These are phyloP conservation scores for Lanius collurio DNA, from an alignment of 2,113 vertebrate species.

Conservation along the genomic window DNA sequence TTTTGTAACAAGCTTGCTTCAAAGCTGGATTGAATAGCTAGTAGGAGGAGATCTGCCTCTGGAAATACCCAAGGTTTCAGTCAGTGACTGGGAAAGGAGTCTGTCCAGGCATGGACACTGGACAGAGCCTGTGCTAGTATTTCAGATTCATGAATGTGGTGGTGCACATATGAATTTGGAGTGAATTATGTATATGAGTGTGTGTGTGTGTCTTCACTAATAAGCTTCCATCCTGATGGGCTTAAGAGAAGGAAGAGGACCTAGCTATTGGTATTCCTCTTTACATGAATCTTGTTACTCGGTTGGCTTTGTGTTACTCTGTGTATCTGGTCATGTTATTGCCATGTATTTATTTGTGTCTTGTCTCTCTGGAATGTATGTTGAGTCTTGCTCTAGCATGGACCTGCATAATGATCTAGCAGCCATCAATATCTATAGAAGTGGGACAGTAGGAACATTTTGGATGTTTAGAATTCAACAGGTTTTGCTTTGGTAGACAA, in stretches of 20 bases:
- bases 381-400: background rate
- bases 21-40: background rate
- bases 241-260: background rate
- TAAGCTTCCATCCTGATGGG: background rate
- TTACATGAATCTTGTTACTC: background rate
- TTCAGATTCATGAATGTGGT: background rate
- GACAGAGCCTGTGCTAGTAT: background rate
- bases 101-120: background rate
- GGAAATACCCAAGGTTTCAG: background rate
- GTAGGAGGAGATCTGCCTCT: background rate
- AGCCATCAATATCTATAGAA: background rate
- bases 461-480: background rate
- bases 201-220: background rate
- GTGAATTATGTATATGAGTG: background rate
- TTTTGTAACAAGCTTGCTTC: background rate
- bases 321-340: background rate
- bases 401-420: background rate
- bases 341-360: background rate
- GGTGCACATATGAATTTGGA: background rate
- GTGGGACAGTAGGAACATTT: background rate
- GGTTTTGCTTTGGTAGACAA: background rate
- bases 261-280: background rate
- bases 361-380: background rate
- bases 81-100: background rate
- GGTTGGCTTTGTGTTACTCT: background rate